Evolutionary conservation across 2,888 invertebrate genomes (phyloP).

Genomic region (Orthonychiurus folsomi): DNA sequence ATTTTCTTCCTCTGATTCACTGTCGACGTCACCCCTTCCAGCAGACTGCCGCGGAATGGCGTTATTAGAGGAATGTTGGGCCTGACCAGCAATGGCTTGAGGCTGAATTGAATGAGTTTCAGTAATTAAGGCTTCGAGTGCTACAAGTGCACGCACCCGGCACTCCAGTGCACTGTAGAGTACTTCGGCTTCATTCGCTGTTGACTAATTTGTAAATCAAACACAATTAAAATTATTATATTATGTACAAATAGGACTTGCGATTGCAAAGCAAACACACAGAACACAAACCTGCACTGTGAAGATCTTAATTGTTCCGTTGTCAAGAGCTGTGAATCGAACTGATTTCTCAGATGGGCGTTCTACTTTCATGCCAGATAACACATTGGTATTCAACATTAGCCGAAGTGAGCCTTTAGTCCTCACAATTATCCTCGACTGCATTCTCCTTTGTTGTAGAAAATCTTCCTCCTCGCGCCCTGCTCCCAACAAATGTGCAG

Average conservation of each 20-base stretch:
- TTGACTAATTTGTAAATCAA: slow-evolving; percentile 12
- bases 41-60: no score
- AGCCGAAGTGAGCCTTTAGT: slow-evolving; percentile 81
- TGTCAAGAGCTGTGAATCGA: slow-evolving; percentile 55
- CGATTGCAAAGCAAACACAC: no score
- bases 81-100: no score
- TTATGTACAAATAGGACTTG: background rate
- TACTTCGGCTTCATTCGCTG: slow-evolving; percentile 21
- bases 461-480: slow-evolving; percentile 41
- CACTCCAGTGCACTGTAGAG: slow-evolving; percentile 25
- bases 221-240: background rate
- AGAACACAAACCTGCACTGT: slow-evolving; percentile 61
- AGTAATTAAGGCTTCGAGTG: slow-evolving; percentile 5
- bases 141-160: slow-evolving; percentile 17
- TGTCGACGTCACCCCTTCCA: no score
- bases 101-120: no score
- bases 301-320: slow-evolving; percentile 64
- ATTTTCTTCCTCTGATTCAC: no score
- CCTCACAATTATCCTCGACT: slow-evolving; percentile 76
- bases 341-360: slow-evolving; percentile 78
- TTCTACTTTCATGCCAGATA: slow-evolving; percentile 87
- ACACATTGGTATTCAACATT: slow-evolving; percentile 83
- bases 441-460: slow-evolving; percentile 69
- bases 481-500: slow-evolving; percentile 26
- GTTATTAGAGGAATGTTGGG: no score